Base-by-base conservation (phyloP, 2,888 invertebrate species). In the Eueremaeus valkanovi region DNA sequence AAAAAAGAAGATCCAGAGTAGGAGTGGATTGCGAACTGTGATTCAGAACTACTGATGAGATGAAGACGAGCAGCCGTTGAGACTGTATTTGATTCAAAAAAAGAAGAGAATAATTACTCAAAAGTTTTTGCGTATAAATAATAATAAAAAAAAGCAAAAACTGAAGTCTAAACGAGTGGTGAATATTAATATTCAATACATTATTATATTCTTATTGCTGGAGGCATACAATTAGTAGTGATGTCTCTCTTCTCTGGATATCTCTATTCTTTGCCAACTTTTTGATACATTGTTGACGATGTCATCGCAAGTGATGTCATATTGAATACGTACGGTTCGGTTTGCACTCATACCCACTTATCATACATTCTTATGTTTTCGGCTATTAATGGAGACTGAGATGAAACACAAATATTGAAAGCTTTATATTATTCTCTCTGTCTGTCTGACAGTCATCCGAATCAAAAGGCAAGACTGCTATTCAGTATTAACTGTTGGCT, bases 251-350 rank as follows among this genome's bases (percentile, higher is more conserved):
- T 31, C 13, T 16, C 16, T 18, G n/a, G 5, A n/a, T 6, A n/a
- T 18, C 49, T n/a, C 49, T 5, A 1, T 6, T n/a, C n/a, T n/a
- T n/a, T 16, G 29, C 18, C 58, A 58, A 58, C 29, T 29, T 58
- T 58, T 58, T 29, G 58, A 29, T 58, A 58, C 18, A 29, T 58
- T 58, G 31, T 18, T 58, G 16, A 13, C 13, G 58, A 58, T 58
- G 58, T 58, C 58, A 58, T 58, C 31, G 8, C 58, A 58, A 58
- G 29, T 58, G 58, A 31, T 31, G 16, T n/a, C n/a, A n/a, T n/a
- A 31, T 58, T 29, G 3, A 13, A 31, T 31, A 58, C 11, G 11
- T 9, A 31, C 29, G 16, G n/a, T 24, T 51, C 5, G 3, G 5
- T 24, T 29, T 18, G 31, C 31, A 31, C n/a, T n/a, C n/a, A n/a